phyloP scores from a whole-genome alignment of 2,797 vertebrate genomes.

The Ctenopoma kingsleyae region DNA sequence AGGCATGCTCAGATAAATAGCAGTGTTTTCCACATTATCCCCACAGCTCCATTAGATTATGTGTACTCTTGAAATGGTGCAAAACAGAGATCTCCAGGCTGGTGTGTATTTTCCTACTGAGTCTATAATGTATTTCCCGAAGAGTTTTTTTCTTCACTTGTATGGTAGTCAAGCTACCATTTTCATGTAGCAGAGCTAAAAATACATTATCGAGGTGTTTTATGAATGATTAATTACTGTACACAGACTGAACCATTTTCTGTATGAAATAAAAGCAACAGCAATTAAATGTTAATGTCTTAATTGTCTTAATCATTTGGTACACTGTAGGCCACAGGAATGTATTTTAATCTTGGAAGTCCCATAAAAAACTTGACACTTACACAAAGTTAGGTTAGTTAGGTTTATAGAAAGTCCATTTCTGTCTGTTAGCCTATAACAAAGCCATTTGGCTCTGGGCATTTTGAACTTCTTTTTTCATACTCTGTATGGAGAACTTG shows the following conservation, averaged over 20 bases:
- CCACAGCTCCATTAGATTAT: slow-evolving; percentile 13
- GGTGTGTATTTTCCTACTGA: slow-evolving; percentile 12
- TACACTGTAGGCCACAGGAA: neutral
- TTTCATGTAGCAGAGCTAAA: slow-evolving; percentile 9
- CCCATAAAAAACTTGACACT: no score
- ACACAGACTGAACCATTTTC: slow-evolving; percentile 9
- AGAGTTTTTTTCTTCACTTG: slow-evolving; percentile 5
- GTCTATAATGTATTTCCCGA: slow-evolving; percentile 18
- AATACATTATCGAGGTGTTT: slow-evolving; percentile 20
- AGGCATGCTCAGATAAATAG: no score
- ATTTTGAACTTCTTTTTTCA: no score
- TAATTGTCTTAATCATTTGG: slow-evolving; percentile 27
- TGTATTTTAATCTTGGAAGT: slow-evolving; percentile 22
- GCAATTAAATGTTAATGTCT: slow-evolving; percentile 30
- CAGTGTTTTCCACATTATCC: no score
- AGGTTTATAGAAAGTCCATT: no score
- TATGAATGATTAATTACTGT: neutral
- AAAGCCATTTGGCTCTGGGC: no score
- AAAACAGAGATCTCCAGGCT: slow-evolving; percentile 16
- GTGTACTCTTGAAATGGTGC: slow-evolving; percentile 29
- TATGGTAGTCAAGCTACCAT: slow-evolving; percentile 6
- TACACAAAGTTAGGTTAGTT: no score
- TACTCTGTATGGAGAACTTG: no score
- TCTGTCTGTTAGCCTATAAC: no score
- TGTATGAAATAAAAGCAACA: slow-evolving; percentile 23